A percentile compares a stretch with the other conserved stretches of the same genome.
phyloP scores from a whole-genome alignment of 2,797 vertebrate species.

The Carcharodon carcharias region DNA sequence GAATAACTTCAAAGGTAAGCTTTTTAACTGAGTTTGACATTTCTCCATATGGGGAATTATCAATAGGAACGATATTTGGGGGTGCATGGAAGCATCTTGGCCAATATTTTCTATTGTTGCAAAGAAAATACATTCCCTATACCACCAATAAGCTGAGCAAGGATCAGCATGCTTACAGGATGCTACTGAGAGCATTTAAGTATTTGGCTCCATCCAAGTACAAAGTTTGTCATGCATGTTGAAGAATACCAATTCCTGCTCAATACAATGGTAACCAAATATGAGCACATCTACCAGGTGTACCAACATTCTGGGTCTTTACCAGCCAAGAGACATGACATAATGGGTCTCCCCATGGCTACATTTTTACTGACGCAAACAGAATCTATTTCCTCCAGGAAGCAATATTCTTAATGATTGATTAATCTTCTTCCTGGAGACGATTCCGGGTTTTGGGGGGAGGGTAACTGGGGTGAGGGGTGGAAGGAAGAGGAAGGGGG shows the following conservation, averaged over 20 bases:
- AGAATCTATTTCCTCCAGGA: background rate
- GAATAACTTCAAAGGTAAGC: background rate
- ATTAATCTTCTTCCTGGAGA: background rate
- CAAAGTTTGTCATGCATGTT: background rate
- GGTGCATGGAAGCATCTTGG: background rate
- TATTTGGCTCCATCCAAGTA: background rate
- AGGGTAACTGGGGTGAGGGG: no score
- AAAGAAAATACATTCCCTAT: background rate
- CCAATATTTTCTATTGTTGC: background rate
- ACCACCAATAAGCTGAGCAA: background rate
- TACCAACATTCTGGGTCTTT: background rate
- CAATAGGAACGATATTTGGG: background rate
- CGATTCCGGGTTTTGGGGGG: background rate
- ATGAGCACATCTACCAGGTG: background rate
- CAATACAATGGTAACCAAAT: background rate
- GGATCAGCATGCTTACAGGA: background rate
- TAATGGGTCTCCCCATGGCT: background rate
- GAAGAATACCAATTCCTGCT: background rate
- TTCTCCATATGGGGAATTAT: background rate
- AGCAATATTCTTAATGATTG: background rate
- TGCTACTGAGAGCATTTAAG: background rate
- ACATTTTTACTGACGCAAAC: background rate
- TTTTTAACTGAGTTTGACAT: background rate
- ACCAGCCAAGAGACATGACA: background rate
- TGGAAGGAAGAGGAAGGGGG: background rate